Percentiles rank a stretch among this genome's conserved stretches.
These are phyloP conservation scores for Enteromius viviparus DNA, from an alignment of 2,797 vertebrate species.

Conservation along the genomic window DNA sequence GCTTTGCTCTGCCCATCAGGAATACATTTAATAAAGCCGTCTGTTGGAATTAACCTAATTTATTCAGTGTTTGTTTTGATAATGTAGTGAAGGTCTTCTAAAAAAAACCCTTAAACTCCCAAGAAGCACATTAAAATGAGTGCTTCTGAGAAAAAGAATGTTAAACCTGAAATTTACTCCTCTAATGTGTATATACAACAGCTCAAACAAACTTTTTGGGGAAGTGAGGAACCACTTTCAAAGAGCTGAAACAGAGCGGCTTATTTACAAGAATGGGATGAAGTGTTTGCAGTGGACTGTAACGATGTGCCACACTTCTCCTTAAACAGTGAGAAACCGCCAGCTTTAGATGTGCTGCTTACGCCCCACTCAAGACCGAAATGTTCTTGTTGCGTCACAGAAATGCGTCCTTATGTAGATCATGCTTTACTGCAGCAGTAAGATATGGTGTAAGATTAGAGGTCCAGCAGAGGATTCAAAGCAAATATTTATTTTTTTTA, in stretches of 20 bases:
- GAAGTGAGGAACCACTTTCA: constrained; percentile 21
- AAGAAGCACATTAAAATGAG: constrained; percentile 2
- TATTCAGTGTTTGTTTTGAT: constrained; percentile 17
- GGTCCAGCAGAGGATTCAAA: background rate
- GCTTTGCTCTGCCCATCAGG: background rate
- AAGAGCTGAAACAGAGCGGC: background rate
- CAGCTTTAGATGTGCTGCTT: constrained; percentile 48
- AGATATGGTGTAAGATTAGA: background rate
- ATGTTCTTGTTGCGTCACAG: constrained; percentile 53
- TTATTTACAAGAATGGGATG: constrained; percentile 19
- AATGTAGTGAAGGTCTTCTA: background rate
- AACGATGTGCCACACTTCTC: background rate
- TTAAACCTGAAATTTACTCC: background rate
- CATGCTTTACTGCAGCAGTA: background rate
- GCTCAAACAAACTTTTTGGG: constrained; percentile 25
- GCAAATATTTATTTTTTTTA: background rate
- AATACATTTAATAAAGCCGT: constrained; percentile 9
- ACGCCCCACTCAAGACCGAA: constrained; percentile 46
- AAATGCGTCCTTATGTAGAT: background rate
- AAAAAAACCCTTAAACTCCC: background rate
- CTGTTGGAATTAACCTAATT: background rate
- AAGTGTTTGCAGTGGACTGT: constrained; percentile 18
- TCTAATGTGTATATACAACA: constrained; percentile 29
- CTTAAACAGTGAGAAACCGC: background rate
- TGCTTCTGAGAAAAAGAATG: constrained; percentile 3